phyloP scores from a whole-genome alignment of 2,113 vertebrate species.

The Pavo muticus region DNA sequence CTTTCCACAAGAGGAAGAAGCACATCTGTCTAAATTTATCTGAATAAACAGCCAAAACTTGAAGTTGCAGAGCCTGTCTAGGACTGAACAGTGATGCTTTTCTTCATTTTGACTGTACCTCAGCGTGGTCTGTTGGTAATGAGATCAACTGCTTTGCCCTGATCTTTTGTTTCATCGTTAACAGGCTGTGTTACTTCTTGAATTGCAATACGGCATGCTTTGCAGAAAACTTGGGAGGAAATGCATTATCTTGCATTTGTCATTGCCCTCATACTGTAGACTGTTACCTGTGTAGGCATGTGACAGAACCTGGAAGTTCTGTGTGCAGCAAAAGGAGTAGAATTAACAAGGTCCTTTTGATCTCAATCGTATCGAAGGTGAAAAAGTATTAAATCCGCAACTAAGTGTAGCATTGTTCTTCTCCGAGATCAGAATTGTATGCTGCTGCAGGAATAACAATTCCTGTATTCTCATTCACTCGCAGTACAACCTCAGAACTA shows the following conservation, averaged over 20 bases:
- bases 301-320: not conserved
- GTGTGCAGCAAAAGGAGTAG: not conserved
- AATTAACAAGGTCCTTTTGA: not conserved
- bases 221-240: not conserved
- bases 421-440: conserved; percentile 16
- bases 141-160: not conserved
- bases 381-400: conserved; percentile 19
- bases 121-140: not conserved
- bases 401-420: not conserved
- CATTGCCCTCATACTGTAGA: not conserved
- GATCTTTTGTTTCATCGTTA: not conserved
- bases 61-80: not conserved
- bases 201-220: not conserved
- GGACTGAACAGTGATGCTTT: not conserved
- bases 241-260: not conserved
- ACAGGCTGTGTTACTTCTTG: not conserved
- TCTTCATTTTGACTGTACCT: not conserved
- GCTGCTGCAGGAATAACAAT: not conserved
- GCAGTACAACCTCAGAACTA: not conserved
- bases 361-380: conserved; percentile 34
- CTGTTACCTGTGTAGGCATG: not conserved
- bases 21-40: not conserved
- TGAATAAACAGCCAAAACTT: not conserved
- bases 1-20: not conserved
- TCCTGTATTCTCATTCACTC: not conserved